A percentile compares a stretch with the other conserved stretches of the same genome.
Evolutionary conservation across 2,797 vertebrate genomes (phyloP).

Genomic region (Adrianichthys oophorus): DNA sequence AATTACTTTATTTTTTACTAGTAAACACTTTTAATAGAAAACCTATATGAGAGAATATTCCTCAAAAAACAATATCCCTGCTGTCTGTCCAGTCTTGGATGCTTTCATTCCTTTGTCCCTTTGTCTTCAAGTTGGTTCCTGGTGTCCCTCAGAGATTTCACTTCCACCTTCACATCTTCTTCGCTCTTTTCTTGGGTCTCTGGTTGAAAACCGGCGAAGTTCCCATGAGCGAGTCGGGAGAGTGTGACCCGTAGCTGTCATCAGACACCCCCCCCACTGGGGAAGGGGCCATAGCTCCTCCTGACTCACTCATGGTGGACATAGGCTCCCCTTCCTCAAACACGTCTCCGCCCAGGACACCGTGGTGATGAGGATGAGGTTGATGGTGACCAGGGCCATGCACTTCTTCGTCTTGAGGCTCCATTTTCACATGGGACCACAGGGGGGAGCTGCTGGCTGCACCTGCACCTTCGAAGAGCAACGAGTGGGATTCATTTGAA

Average conservation of each 20-base stretch:
- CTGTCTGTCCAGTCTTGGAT: slow-evolving; percentile 6
- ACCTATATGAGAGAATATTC: slow-evolving; percentile 7
- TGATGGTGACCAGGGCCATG: slow-evolving; percentile 78
- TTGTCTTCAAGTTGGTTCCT: neutral
- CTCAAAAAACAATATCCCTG: slow-evolving; percentile 20
- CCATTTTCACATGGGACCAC: slow-evolving; percentile 97
- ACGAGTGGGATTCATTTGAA: neutral
- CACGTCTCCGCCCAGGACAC: slow-evolving; percentile 88
- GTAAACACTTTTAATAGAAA: slow-evolving; percentile 19
- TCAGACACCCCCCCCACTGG: slow-evolving; percentile 85
- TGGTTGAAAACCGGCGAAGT: slow-evolving; percentile 95
- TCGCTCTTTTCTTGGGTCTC: slow-evolving; percentile 89
- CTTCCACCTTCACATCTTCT: slow-evolving; percentile 83
- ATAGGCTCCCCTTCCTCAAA: slow-evolving; percentile 93
- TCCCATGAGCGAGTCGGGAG: slow-evolving; percentile 92
- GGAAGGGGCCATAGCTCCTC: slow-evolving; percentile 82
- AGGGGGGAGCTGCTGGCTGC: slow-evolving; percentile 89
- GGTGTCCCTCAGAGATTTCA: slow-evolving; percentile 7
- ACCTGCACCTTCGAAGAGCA: slow-evolving; percentile 61
- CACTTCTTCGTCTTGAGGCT: slow-evolving; percentile 93
- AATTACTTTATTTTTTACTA: slow-evolving; percentile 32
- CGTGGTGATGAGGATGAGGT: slow-evolving; percentile 68
- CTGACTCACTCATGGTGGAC: slow-evolving; percentile 97
- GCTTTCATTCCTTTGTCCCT: neutral
- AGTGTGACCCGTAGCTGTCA: slow-evolving; percentile 91